Conservation (phyloP, 2,888 invertebrate genomes). For the Ophonus ardosiacus region DNA sequence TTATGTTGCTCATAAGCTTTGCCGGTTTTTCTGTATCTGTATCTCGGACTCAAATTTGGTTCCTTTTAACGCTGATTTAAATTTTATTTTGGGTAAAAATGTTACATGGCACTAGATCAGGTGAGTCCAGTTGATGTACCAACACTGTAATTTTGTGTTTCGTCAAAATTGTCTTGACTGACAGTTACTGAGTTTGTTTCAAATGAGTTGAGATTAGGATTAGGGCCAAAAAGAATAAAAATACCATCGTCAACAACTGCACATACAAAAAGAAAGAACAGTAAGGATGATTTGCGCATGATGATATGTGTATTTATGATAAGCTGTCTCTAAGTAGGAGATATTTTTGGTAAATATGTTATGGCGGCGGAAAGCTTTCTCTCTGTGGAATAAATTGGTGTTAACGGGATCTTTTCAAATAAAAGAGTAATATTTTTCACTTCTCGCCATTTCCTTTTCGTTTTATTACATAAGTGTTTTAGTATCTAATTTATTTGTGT, state of each 20-base stretch:
- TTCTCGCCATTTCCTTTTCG: slow-evolving; percentile 28
- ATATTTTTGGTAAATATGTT: slow-evolving; percentile 27
- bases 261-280: neutral
- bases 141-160: too few relatives aligned
- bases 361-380: neutral
- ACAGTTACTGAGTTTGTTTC: too few relatives aligned
- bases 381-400: slow-evolving; percentile 31
- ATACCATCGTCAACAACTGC: neutral
- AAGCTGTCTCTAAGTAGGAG: neutral
- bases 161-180: too few relatives aligned
- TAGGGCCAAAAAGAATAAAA: too few relatives aligned
- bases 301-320: neutral
- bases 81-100: too few relatives aligned
- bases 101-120: too few relatives aligned
- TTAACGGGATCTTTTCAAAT: slow-evolving; percentile 46
- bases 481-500: slow-evolving; percentile 51
- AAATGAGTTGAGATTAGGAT: too few relatives aligned
- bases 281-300: neutral
- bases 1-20: too few relatives aligned
- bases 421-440: slow-evolving; percentile 48
- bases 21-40: too few relatives aligned
- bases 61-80: too few relatives aligned
- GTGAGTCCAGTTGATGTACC: too few relatives aligned
- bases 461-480: slow-evolving; percentile 50
- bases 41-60: too few relatives aligned